Percentiles rank a stretch among this genome's conserved stretches.
Conservation (phyloP, 1,140 invertebrate genomes). For the Halyomorpha halys region DNA sequence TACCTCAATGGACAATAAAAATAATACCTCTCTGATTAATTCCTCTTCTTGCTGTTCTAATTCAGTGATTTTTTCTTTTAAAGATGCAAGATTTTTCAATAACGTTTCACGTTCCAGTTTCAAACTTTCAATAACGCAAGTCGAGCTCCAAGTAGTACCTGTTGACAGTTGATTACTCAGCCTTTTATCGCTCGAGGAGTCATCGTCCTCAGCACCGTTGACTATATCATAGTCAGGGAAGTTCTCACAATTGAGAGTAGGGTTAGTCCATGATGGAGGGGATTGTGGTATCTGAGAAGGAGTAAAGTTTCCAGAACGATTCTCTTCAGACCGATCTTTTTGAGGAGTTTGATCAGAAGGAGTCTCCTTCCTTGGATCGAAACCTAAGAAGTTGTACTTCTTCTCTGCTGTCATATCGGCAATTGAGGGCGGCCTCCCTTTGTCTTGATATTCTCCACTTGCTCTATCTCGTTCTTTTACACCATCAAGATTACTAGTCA, state of each 20-base stretch:
- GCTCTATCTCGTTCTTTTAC: slow-evolving; percentile 1
- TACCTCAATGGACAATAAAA: too few relatives aligned
- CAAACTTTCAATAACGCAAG: slow-evolving; percentile 30
- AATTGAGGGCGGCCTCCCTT: slow-evolving; percentile 15
- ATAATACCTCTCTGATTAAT: slow-evolving; percentile 61
- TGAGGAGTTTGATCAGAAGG: background rate
- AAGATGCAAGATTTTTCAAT: slow-evolving; percentile 44
- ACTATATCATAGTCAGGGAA: slow-evolving; percentile 24
- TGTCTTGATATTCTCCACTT: slow-evolving; percentile 1
- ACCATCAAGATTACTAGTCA: background rate
- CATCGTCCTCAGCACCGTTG: slow-evolving; percentile 16
- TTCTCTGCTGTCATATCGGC: slow-evolving; percentile 22
- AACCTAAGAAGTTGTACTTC: slow-evolving; percentile 30
- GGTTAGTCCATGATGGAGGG: slow-evolving; percentile 28
- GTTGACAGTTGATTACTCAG: background rate
- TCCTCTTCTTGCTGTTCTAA: slow-evolving; percentile 75
- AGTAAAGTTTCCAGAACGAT: background rate
- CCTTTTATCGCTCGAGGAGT: background rate
- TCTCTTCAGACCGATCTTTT: background rate
- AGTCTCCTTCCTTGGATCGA: slow-evolving; percentile 26
- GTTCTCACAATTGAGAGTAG: slow-evolving; percentile 21
- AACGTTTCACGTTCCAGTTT: slow-evolving; percentile 47
- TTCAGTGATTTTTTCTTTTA: slow-evolving; percentile 66
- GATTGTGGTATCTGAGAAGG: slow-evolving; percentile 9
- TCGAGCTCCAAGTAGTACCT: background rate